Evolutionary conservation across 2,113 vertebrate species (phyloP).

Genomic region (Redunca redunca): DNA sequence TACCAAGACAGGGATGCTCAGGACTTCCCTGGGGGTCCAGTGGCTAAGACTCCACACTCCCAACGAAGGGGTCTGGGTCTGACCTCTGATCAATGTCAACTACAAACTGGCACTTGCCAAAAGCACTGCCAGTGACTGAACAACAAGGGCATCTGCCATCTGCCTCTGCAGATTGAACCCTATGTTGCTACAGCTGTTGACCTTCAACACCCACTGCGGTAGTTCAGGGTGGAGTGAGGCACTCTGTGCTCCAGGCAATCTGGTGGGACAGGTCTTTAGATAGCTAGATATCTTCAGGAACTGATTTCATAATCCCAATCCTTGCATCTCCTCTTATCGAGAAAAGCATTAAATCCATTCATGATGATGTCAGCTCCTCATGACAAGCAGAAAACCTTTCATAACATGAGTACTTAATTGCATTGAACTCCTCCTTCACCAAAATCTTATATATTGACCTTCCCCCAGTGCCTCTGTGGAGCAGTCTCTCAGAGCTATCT

Average conservation of each 20-base stretch:
- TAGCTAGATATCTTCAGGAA: neutral
- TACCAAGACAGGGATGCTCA: neutral
- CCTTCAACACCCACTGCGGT: neutral
- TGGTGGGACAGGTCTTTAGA: neutral
- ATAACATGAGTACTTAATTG: neutral
- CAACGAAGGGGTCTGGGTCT: neutral
- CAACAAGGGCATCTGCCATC: neutral
- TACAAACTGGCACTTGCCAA: neutral
- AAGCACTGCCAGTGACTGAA: neutral
- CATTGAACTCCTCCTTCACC: neutral
- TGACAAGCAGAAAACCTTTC: neutral
- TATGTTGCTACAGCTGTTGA: neutral
- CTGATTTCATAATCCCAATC: neutral
- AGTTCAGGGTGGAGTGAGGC: neutral
- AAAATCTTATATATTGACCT: neutral
- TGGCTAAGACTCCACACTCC: neutral
- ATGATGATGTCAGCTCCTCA: neutral
- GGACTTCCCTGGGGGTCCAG: neutral
- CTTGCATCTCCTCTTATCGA: neutral
- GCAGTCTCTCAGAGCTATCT: neutral
- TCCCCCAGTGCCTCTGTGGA: neutral
- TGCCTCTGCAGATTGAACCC: neutral
- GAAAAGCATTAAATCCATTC: neutral
- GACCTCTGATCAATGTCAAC: neutral
- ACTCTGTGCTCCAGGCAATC: neutral